Base-by-base conservation (phyloP, 2,888 invertebrate genomes). In the Neocrepidodera transversa region DNA sequence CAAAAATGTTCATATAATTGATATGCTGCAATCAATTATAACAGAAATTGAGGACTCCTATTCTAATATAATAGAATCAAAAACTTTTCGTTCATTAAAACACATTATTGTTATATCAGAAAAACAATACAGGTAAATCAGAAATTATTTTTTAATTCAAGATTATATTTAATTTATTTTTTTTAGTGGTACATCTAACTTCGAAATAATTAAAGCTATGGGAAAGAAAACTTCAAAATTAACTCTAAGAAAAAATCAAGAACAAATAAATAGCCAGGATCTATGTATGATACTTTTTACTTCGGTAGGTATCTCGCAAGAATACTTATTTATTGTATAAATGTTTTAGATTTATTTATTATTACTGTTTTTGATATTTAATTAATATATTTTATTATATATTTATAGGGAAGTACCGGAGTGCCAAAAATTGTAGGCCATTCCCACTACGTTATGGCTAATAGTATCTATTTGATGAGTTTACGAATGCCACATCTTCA, bases 361-460 rank as follows among this genome's bases (percentile, higher is more conserved):
- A n/a, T n/a, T n/a, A n/a, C n/a, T n/a, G n/a, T n/a, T n/a, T n/a
- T n/a, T n/a, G n/a, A n/a, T n/a, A n/a, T n/a, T n/a, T n/a, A n/a
- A n/a, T n/a, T n/a, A n/a, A n/a, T 36, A 36, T 14, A 14, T 13
- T 36, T 36, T 4, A n/a, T 16, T 13, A 4, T 11, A n/a, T n/a
- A n/a, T n/a, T 40, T 28, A 8, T 28, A 80, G 80, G 80, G 80
- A 26, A 79, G 79, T 2, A 80, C 94, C 0, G 85, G 85, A 1
- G 72, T 79, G 32, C 91, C 94, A 0, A 95, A 95, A 78, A 94
- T 90, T 1, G 86, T 89, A 0, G 75, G 86, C 0, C 70, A 91
- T 0, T 85, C 86, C 1, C 93, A 95, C 74, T 86, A 86, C 71
- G 85, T 85, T 60, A 81, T 91, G 14, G 81, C 91, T 1, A 95